Evolutionary conservation across 2,888 invertebrate genomes (phyloP).

Genomic region (Salticus scenicus): DNA sequence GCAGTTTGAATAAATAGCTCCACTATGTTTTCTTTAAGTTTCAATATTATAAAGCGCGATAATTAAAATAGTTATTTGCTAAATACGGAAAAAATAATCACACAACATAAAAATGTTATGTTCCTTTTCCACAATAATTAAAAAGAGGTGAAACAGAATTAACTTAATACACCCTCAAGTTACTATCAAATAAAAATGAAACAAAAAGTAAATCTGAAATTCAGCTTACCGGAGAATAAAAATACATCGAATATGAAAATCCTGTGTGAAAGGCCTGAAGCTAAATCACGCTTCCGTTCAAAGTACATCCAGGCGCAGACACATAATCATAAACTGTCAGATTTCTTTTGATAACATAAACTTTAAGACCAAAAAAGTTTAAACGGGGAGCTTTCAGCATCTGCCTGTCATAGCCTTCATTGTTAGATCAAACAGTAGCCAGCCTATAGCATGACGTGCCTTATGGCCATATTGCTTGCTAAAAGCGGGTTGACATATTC

Average conservation of each 20-base stretch:
- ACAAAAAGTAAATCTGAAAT: no score
- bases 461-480: slow-evolving; percentile 29
- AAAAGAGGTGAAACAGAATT: no score
- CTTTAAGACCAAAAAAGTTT: slow-evolving; percentile 26
- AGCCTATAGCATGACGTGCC: slow-evolving; percentile 49
- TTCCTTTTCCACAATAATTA: no score
- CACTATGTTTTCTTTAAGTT: no score
- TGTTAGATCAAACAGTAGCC: slow-evolving; percentile 32
- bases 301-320: slow-evolving; percentile 36
- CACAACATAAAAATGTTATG: no score
- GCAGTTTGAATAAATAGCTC: no score
- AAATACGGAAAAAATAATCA: no score
- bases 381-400: slow-evolving; percentile 19
- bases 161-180: no score
- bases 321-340: slow-evolving; percentile 47
- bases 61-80: no score
- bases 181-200: no score
- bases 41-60: no score
- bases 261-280: background rate
- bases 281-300: slow-evolving; percentile 37
- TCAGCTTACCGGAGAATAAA: background rate
- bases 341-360: slow-evolving; percentile 49
- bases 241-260: background rate
- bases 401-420: slow-evolving; percentile 40
- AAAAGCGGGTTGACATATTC: slow-evolving; percentile 30